Evolutionary conservation across 1,140 invertebrate species (phyloP).

Genomic region (Araneus ventricosus): DNA sequence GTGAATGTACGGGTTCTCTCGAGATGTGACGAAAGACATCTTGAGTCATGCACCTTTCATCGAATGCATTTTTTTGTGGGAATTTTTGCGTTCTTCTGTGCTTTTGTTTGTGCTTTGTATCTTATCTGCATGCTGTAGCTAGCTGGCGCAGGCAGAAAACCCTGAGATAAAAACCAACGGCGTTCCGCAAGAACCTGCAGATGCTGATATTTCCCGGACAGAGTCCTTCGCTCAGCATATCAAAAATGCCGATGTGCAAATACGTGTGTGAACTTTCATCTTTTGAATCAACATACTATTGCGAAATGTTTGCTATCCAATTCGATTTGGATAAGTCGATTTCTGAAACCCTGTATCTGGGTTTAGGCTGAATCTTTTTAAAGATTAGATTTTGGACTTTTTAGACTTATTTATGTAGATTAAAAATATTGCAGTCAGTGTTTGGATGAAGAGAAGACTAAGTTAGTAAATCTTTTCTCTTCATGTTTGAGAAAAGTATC

Average conservation of each 20-base stretch:
- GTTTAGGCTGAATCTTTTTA: background rate
- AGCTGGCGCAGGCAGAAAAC: background rate
- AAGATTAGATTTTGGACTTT: no score
- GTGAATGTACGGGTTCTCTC: background rate
- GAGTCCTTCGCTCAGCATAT: background rate
- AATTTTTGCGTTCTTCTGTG: background rate
- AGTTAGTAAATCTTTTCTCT: no score
- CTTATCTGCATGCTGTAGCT: background rate
- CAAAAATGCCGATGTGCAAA: slow-evolving; percentile 31
- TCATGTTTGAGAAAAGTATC: no score
- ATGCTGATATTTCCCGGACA: background rate
- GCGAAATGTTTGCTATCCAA: slow-evolving; percentile 1
- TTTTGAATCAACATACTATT: slow-evolving; percentile 2
- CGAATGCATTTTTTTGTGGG: background rate
- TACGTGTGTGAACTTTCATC: slow-evolving; percentile 32
- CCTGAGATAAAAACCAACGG: background rate
- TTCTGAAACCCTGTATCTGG: background rate
- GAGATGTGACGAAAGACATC: background rate
- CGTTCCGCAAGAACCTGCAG: background rate
- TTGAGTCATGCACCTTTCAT: background rate
- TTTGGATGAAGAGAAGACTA: no score
- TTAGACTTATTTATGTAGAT: no score
- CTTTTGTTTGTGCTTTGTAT: background rate
- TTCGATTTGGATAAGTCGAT: background rate
- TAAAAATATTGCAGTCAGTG: no score